phyloP scores from a whole-genome alignment of 1,140 invertebrate species.

The Anoplophora glabripennis region DNA sequence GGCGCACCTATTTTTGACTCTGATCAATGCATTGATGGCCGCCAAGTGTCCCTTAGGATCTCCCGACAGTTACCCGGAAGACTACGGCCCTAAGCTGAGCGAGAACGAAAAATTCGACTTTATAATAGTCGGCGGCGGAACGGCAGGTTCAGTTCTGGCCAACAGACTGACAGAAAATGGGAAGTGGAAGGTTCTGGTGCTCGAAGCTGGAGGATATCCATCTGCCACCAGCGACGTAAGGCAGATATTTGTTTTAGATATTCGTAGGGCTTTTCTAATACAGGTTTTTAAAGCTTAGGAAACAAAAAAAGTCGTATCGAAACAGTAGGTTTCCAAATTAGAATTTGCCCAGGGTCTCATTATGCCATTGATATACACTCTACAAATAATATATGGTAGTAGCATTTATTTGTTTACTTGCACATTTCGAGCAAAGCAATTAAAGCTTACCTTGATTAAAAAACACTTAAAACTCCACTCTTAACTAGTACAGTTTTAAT shows the following conservation, averaged over 20 bases:
- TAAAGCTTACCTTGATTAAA: too few relatives aligned
- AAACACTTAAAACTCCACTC: too few relatives aligned
- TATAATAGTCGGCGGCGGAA: constrained; percentile 35
- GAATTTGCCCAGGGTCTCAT: too few relatives aligned
- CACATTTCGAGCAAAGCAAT: too few relatives aligned
- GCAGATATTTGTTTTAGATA: background rate
- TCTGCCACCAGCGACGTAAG: constrained; percentile 31
- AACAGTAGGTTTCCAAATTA: too few relatives aligned
- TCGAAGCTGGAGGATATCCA: constrained; percentile 36
- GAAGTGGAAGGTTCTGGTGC: constrained; percentile 30
- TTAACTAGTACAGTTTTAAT: too few relatives aligned
- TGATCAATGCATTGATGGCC: constrained; percentile 25
- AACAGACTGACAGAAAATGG: constrained; percentile 31
- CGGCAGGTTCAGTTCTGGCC: constrained; percentile 33
- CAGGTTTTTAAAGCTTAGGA: too few relatives aligned
- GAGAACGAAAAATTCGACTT: constrained; percentile 37
- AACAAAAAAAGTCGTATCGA: too few relatives aligned
- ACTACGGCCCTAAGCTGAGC: constrained; percentile 17
- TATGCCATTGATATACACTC: too few relatives aligned
- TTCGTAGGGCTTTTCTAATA: too few relatives aligned
- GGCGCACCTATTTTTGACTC: constrained; percentile 28
- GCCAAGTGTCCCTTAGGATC: constrained; percentile 24
- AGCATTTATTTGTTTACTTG: too few relatives aligned
- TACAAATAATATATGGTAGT: too few relatives aligned
- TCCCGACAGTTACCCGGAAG: constrained; percentile 20